These are phyloP conservation scores for Hydrolagus affinis DNA, from an alignment of 2,113 vertebrate species.

Conservation along the genomic window DNA sequence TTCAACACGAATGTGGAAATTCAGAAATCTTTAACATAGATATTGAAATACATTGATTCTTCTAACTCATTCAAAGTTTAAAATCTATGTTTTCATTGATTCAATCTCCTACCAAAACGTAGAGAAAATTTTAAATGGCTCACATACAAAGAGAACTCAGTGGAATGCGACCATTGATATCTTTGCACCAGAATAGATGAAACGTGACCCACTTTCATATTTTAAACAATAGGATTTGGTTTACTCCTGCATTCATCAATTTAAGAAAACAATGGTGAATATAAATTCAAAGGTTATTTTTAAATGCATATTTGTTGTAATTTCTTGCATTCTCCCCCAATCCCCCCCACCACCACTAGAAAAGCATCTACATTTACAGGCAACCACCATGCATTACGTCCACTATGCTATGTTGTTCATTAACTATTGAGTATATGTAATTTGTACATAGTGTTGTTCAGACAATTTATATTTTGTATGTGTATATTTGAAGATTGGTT, in stretches of 20 bases:
- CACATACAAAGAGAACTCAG: not conserved
- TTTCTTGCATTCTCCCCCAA: not conserved
- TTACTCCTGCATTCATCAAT: not conserved
- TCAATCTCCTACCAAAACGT: not conserved
- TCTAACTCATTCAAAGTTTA: not conserved
- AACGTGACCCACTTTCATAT: no score
- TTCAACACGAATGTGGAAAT: not conserved
- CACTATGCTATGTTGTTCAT: not conserved
- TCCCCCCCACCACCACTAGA: no score
- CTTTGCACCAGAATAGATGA: not conserved
- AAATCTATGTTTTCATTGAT: not conserved
- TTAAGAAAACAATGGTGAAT: not conserved
- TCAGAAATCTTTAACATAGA: not conserved
- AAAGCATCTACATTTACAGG: not conserved
- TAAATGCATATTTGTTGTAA: not conserved
- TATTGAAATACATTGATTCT: not conserved
- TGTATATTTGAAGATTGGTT: constrained; percentile 25
- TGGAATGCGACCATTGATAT: not conserved
- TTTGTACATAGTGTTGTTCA: constrained; percentile 19
- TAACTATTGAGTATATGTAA: constrained; percentile 13
- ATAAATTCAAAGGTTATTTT: not conserved
- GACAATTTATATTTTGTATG: constrained; percentile 24
- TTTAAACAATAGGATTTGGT: not conserved
- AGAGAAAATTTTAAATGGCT: not conserved
- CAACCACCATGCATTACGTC: not conserved